Conservation (phyloP, 92 coral and sea anemone species). For the Anthopleura xanthogrammica region DNA sequence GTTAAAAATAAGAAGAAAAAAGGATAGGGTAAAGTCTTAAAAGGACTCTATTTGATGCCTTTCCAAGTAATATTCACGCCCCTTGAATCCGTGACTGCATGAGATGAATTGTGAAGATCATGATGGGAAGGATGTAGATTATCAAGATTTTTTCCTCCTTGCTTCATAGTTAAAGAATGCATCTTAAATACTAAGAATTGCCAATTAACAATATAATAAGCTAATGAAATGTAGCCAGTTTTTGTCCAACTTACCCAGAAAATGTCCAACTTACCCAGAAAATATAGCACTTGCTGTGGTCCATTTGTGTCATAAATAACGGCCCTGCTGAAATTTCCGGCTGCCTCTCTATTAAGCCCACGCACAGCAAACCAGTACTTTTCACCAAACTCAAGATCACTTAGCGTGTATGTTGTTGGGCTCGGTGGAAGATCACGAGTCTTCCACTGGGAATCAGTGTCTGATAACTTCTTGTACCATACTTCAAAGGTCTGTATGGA, state of each 20-base stretch:
- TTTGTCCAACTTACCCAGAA: too few species aligned
- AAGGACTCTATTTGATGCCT: too few species aligned
- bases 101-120: too few species aligned
- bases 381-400: constrained; percentile 39
- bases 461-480: constrained; percentile 77
- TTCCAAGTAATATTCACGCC: too few species aligned
- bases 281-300: not conserved
- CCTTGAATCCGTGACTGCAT: too few species aligned
- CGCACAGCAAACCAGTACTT: constrained; percentile 78
- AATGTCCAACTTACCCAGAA: constrained; percentile 1
- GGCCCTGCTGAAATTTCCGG: constrained; percentile 71
- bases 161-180: too few species aligned
- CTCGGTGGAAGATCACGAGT: constrained; percentile 56
- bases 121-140: too few species aligned
- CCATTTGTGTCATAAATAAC: constrained; percentile 12
- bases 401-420: constrained; percentile 60
- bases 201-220: too few species aligned
- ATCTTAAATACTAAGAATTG: too few species aligned
- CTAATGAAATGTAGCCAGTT: not conserved
- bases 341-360: constrained; percentile 70
- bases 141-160: too few species aligned
- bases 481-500: constrained; percentile 75
- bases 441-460: constrained; percentile 76
- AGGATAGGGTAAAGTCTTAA: too few species aligned
- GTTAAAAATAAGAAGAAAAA: too few species aligned